Conservation (phyloP, 1,140 invertebrate species). For the Lepidotrigona ventralis region DNA sequence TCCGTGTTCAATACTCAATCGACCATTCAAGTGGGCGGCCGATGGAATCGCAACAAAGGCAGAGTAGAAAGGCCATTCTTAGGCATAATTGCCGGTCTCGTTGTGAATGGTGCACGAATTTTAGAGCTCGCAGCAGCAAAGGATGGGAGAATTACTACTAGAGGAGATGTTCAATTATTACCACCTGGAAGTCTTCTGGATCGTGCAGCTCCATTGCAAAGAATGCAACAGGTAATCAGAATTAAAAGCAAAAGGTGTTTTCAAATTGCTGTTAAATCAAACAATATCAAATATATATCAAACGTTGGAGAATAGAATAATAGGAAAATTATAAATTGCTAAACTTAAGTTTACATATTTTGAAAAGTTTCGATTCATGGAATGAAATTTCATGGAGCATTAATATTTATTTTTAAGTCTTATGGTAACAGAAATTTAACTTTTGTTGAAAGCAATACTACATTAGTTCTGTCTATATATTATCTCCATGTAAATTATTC, state of each 20-base stretch:
- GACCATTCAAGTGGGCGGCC: conserved; percentile 93
- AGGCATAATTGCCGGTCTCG: conserved; percentile 93
- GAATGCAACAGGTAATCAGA: conserved; percentile 88
- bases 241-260: not conserved
- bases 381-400: no score
- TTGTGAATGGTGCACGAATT: conserved; percentile 91
- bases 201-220: conserved; percentile 86
- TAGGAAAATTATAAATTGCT: not conserved
- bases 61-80: conserved; percentile 89
- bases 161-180: conserved; percentile 86
- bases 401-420: not conserved
- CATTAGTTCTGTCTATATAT: not conserved
- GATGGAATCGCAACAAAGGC: conserved; percentile 84
- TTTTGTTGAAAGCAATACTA: no score
- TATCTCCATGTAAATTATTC: not conserved
- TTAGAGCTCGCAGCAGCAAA: conserved; percentile 92
- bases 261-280: not conserved
- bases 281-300: not conserved
- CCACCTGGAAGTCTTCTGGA: conserved; percentile 86
- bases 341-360: no score
- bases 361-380: no score
- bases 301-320: not conserved
- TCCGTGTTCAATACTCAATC: conserved; percentile 96
- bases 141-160: conserved; percentile 86
- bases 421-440: no score